Evolutionary conservation across 2,113 vertebrate genomes (phyloP).

Genomic region (Catharus bicknelli): DNA sequence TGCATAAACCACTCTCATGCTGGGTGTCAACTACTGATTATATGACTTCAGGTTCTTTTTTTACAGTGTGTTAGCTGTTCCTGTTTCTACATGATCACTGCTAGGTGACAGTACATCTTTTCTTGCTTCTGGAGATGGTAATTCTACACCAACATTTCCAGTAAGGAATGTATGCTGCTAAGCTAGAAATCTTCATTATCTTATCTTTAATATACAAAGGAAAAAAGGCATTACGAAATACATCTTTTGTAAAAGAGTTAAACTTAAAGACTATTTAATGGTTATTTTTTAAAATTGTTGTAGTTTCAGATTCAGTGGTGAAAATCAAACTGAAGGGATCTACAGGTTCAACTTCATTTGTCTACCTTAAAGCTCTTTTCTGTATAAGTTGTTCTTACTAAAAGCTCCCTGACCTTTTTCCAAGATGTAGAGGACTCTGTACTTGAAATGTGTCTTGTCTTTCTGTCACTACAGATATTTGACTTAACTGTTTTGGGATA

Average conservation of each 20-base stretch:
- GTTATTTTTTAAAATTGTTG: neutral
- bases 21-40: neutral
- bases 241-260: neutral
- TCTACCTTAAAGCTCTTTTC: conserved; percentile 28
- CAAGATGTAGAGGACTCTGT: neutral
- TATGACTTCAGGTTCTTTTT: neutral
- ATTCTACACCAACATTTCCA: neutral
- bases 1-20: neutral
- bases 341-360: neutral
- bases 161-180: neutral
- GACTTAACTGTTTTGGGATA: conserved; percentile 4
- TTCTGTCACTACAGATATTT: conserved; percentile 28
- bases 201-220: neutral
- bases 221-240: neutral
- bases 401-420: conserved; percentile 30
- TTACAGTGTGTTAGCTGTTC: neutral
- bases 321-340: conserved; percentile 15
- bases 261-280: neutral
- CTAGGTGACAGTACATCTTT: neutral
- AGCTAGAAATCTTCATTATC: neutral
- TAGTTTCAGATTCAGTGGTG: neutral
- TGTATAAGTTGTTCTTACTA: neutral
- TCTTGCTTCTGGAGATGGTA: neutral
- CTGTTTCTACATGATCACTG: neutral
- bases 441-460: neutral